phyloP scores from a whole-genome alignment of 2,888 invertebrate species.

The Lycocerus yunnanus region DNA sequence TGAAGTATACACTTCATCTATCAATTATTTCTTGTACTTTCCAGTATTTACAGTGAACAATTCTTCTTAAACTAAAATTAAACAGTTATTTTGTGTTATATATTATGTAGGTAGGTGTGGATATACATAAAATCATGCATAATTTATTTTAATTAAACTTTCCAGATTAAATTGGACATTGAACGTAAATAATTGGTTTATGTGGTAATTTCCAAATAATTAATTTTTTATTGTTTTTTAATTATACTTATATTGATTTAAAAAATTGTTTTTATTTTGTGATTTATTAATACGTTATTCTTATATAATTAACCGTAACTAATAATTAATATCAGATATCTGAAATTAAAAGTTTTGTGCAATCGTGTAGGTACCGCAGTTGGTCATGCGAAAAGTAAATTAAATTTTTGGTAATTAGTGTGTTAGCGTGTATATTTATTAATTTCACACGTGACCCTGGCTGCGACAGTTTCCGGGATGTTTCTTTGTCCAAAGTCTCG shows the following conservation, averaged over 20 bases:
- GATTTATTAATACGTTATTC: not conserved
- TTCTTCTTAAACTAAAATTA: not conserved
- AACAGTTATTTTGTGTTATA: not conserved
- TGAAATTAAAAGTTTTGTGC: not conserved
- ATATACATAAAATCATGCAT: not conserved
- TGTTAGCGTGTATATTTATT: conserved; percentile 53
- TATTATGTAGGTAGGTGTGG: not conserved
- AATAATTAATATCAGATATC: not conserved
- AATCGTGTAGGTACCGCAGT: conserved; percentile 1
- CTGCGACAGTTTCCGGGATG: conserved; percentile 47
- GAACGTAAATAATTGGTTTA: not conserved
- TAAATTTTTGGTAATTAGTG: conserved; percentile 52
- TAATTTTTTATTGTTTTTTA: not conserved
- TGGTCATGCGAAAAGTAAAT: conserved; percentile 46
- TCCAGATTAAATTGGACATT: not conserved
- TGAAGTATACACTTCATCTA: not conserved
- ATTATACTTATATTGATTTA: not conserved
- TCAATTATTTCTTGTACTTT: not conserved
- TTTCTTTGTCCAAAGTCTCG: conserved; percentile 42
- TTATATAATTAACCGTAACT: not conserved
- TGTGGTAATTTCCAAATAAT: not conserved
- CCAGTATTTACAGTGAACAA: not conserved
- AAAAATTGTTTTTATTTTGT: not conserved
- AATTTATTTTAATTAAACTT: not conserved
- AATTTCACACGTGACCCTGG: conserved; percentile 53